Base-by-base conservation (phyloP, 2,113 vertebrate species). In the Burhinus bistriatus region DNA sequence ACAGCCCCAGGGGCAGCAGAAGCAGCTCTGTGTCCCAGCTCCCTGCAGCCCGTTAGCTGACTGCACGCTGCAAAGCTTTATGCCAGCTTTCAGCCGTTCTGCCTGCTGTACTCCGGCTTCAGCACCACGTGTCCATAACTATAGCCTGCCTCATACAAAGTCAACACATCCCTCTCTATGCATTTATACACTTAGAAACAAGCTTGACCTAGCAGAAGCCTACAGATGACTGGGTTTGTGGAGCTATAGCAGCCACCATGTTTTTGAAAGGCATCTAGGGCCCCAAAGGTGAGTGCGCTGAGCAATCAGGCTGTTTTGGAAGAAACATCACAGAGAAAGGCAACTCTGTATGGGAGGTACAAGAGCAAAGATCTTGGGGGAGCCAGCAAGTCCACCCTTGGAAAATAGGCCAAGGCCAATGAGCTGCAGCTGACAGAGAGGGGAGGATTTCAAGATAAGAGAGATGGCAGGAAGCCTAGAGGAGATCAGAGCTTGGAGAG, bases 41-140 rank as follows among this genome's bases (percentile, higher is more conserved):
- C 7, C 1, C 4, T 9, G 18, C 3, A 3, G 34, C 15, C 16
- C 3, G 1, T 11, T 12, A 51, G 51, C 42, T 45, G 52, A 47
- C 42, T 38, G 57, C 65, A 29, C 11, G 1, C 29, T 15, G 30
- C 58, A 70, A 47, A 62, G 77, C 62, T 27, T 52, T 9, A 1
- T 13, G 32, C 30, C 68, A 86, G 80, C 55, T 57, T 81, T 59
- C 42, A 2, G 0, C 52, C 8, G 0, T 44, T 32, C 18, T 4
- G 3, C 12, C 2, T 2, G 62, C 62, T 69, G n/a, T 5, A 27
- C 44, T 20, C 65, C 8, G 47, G 16, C 51, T 68, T 77, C 0
- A 0, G 27, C 4, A 2, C 0, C 0, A 18, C 2, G 9, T 9
- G 8, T 29, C 62, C 0, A 0, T 29, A 42, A 16, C 26, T 6